These are phyloP conservation scores for Archegozetes longisetosus DNA, from an alignment of 1,140 invertebrate species.

Conservation along the genomic window DNA sequence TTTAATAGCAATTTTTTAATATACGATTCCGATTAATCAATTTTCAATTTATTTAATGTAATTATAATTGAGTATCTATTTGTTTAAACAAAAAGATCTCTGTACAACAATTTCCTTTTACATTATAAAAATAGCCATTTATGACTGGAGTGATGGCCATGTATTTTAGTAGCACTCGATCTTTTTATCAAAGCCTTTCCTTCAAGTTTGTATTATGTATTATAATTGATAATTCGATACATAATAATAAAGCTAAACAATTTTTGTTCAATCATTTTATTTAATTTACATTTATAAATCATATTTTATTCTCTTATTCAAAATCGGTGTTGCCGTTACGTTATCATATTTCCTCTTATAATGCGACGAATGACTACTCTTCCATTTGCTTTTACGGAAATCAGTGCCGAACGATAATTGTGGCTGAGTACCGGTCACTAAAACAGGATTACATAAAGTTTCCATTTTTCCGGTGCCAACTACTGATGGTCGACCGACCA, in stretches of 20 bases:
- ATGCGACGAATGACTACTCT: not conserved
- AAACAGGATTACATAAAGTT: not conserved
- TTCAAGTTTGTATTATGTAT: not conserved
- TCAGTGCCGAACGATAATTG: not conserved
- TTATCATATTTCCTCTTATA: not conserved
- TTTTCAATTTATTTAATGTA: too few species aligned
- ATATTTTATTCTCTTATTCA: conserved; percentile 5
- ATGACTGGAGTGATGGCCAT: not conserved
- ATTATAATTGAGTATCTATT: too few species aligned
- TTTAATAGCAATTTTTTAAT: not conserved
- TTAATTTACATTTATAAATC: not conserved
- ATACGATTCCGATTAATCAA: not conserved
- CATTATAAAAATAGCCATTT: too few species aligned
- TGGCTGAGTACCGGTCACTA: conserved; percentile 1
- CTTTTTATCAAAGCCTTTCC: not conserved
- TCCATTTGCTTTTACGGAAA: not conserved
- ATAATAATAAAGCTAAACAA: not conserved
- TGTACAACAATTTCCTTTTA: too few species aligned
- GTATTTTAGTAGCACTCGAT: not conserved
- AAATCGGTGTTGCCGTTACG: not conserved
- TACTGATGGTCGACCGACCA: conserved; percentile 62
- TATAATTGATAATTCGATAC: not conserved
- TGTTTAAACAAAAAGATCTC: too few species aligned
- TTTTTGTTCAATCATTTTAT: not conserved
- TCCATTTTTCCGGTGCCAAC: conserved; percentile 72